A percentile compares a stretch with the other conserved stretches of the same genome.
These are phyloP conservation scores for Papilio protenor DNA, from an alignment of 2,888 invertebrate genomes.

Conservation along the genomic window DNA sequence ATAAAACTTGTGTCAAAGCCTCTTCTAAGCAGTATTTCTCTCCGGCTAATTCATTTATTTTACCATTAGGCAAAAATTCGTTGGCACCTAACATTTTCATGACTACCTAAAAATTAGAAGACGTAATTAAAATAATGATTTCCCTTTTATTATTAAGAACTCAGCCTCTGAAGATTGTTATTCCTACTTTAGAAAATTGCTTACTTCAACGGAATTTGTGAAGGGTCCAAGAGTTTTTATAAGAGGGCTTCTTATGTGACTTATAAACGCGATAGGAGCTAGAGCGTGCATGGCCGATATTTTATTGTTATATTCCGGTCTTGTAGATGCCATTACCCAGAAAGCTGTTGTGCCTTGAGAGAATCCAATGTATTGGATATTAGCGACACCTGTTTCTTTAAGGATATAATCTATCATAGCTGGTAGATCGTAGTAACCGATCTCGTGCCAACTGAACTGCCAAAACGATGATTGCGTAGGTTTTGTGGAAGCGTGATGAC, in stretches of 20 bases:
- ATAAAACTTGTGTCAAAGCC: slow-evolving; percentile 79
- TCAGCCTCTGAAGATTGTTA: neutral
- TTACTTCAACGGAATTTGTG: slow-evolving; percentile 79
- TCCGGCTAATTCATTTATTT: slow-evolving; percentile 78
- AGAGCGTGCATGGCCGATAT: slow-evolving; percentile 84
- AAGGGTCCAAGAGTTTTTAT: slow-evolving; percentile 76
- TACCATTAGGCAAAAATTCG: slow-evolving; percentile 85
- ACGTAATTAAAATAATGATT: neutral
- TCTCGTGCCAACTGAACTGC: slow-evolving; percentile 89
- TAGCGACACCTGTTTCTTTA: slow-evolving; percentile 78
- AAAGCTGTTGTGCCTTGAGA: slow-evolving; percentile 88
- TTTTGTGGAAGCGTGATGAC: slow-evolving; percentile 80
- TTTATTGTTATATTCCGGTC: slow-evolving; percentile 85
- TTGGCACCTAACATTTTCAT: slow-evolving; percentile 71
- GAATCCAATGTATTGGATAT: slow-evolving; percentile 89
- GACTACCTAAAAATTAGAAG: slow-evolving; percentile 61
- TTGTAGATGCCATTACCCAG: slow-evolving; percentile 84
- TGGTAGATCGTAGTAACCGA: slow-evolving; percentile 89
- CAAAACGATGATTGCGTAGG: slow-evolving; percentile 71
- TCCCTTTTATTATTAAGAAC: neutral
- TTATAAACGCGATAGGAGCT: slow-evolving; percentile 85
- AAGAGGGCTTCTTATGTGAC: slow-evolving; percentile 77
- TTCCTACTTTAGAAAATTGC: slow-evolving; percentile 45
- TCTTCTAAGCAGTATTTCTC: slow-evolving; percentile 78
- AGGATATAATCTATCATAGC: slow-evolving; percentile 89